phyloP scores from a whole-genome alignment of 2,888 invertebrate genomes.

The Coecobrya sp. region DNA sequence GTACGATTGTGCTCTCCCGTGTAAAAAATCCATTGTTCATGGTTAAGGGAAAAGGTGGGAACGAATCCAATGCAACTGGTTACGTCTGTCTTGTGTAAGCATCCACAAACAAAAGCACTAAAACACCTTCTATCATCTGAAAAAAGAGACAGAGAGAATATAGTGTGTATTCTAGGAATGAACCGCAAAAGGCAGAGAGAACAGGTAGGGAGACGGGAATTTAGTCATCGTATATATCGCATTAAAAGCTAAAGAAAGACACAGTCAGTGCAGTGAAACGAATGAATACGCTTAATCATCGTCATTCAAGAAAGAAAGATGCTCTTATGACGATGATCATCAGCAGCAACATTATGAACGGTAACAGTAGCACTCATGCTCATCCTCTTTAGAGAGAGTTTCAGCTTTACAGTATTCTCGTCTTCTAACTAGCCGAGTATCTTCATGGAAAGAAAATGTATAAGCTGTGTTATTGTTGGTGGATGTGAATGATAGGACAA shows the following conservation, averaged over 20 bases:
- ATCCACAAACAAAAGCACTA: constrained; percentile 38
- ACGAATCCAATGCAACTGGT: constrained; percentile 60
- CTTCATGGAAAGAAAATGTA: constrained; percentile 51
- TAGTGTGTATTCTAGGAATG: constrained; percentile 62
- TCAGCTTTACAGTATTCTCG: not conserved
- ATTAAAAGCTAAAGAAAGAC: constrained; percentile 19
- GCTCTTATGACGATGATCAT: constrained; percentile 18
- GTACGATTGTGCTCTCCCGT: constrained; percentile 41
- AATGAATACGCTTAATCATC: constrained; percentile 77
- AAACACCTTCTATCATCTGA: not conserved
- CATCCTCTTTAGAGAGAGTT: not conserved
- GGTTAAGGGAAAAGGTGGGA: constrained; percentile 74
- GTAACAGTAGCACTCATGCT: constrained; percentile 54
- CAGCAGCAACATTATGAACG: constrained; percentile 11
- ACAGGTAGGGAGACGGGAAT: constrained; percentile 21
- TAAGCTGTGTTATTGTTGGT: not conserved
- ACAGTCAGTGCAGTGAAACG: constrained; percentile 70
- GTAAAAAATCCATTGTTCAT: constrained; percentile 73
- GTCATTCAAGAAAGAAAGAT: constrained; percentile 33
- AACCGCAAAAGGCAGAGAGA: constrained; percentile 60
- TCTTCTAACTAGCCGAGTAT: not conserved
- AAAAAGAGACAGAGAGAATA: not conserved
- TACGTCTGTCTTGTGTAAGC: constrained; percentile 30
- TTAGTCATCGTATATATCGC: constrained; percentile 12
- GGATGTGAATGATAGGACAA: constrained; percentile 61